These are phyloP conservation scores for Anolis apletophallus DNA, from an alignment of 2,797 vertebrate genomes.

Conservation along the genomic window DNA sequence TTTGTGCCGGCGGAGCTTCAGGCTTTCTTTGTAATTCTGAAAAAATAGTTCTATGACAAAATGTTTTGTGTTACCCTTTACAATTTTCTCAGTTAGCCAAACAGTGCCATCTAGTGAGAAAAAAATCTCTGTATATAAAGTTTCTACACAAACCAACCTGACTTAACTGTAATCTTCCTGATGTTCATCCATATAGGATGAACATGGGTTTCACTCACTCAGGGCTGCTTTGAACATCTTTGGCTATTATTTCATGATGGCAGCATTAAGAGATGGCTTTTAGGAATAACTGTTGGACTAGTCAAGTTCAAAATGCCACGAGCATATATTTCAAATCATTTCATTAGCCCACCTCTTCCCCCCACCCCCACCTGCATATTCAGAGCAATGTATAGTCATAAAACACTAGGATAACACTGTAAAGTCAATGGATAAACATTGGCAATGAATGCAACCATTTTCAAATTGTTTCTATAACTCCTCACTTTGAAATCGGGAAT, in stretches of 20 bases:
- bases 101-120: constrained; percentile 76
- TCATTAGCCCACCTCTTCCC: neutral
- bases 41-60: constrained; percentile 19
- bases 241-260: too few species aligned
- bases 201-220: neutral
- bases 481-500: neutral
- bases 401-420: neutral
- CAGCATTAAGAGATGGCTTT: neutral
- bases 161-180: neutral
- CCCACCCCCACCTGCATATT: neutral
- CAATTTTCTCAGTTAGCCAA: constrained; percentile 48
- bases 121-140: neutral
- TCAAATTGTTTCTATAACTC: neutral
- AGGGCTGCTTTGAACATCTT: neutral
- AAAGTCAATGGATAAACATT: neutral
- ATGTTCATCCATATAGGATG: neutral
- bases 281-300: neutral
- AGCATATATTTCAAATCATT: neutral
- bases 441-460: neutral
- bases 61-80: neutral
- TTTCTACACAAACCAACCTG: neutral
- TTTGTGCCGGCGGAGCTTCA: neutral
- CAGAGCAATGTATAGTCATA: neutral
- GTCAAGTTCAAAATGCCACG: neutral
- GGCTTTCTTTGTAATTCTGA: neutral